Conservation (phyloP, 2,113 vertebrate genomes). For the Lipophrys pholis region DNA sequence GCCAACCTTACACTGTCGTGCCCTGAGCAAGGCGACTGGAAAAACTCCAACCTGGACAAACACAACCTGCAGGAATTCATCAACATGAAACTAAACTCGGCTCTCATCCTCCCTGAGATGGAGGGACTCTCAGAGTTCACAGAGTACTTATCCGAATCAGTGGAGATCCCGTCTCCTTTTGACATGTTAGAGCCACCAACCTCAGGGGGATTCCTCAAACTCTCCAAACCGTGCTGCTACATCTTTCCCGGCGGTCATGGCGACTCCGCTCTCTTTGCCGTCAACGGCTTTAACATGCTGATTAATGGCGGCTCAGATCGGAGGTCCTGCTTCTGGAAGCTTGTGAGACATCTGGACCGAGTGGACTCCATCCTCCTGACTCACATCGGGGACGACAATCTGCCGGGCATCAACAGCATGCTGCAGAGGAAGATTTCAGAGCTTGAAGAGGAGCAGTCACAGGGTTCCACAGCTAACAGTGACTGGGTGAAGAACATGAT, state of each 20-base stretch:
- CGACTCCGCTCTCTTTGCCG: slow-evolving; percentile 95
- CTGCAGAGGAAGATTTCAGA: slow-evolving; percentile 93
- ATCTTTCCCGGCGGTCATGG: slow-evolving; percentile 95
- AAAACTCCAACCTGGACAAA: slow-evolving; percentile 96
- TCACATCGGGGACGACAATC: slow-evolving; percentile 93
- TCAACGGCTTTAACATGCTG: slow-evolving; percentile 98
- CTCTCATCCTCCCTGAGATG: slow-evolving; percentile 93
- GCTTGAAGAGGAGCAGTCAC: slow-evolving; percentile 94
- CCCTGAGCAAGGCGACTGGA: slow-evolving; percentile 97
- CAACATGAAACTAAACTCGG: slow-evolving; percentile 94
- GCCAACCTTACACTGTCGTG: slow-evolving; percentile 94
- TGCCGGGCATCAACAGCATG: slow-evolving; percentile 97
- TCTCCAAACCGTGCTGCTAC: slow-evolving; percentile 98
- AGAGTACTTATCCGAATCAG: slow-evolving; percentile 96
- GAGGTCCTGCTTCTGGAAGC: slow-evolving; percentile 98
- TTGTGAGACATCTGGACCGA: slow-evolving; percentile 94
- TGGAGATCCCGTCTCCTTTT: slow-evolving; percentile 97
- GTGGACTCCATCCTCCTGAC: slow-evolving; percentile 97
- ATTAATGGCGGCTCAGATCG: slow-evolving; percentile 96
- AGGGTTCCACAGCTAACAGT: slow-evolving; percentile 93
- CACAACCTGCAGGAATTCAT: slow-evolving; percentile 98
- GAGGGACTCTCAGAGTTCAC: slow-evolving; percentile 98
- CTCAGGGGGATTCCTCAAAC: slow-evolving; percentile 95
- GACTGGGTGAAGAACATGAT: slow-evolving; percentile 99
- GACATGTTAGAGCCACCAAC: slow-evolving; percentile 95